A percentile compares a stretch with the other conserved stretches of the same genome.
phyloP scores from a whole-genome alignment of 2,113 vertebrate species.

The Vidua chalybeata region DNA sequence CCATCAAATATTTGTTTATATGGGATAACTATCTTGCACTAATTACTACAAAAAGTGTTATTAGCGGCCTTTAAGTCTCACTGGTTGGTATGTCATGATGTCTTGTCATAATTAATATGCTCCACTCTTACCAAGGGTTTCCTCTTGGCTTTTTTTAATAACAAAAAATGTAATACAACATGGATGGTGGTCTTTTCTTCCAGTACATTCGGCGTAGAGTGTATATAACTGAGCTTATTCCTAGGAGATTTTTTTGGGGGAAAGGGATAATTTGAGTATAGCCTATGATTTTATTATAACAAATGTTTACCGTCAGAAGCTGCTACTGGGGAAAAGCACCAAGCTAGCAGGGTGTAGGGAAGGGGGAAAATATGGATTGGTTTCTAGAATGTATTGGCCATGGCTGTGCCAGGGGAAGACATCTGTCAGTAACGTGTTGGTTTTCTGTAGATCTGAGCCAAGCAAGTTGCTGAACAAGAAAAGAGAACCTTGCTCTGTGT shows the following conservation, averaged over 20 bases:
- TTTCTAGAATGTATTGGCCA: neutral
- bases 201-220: neutral
- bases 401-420: neutral
- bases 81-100: conserved; percentile 22
- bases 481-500: neutral
- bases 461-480: neutral
- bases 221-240: neutral
- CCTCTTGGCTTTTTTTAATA: conserved; percentile 11
- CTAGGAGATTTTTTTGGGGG: neutral
- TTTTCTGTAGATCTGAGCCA: neutral
- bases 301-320: neutral
- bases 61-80: conserved; percentile 48
- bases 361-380: neutral
- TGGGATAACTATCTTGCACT: conserved; percentile 53
- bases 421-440: neutral
- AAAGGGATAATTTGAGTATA: neutral
- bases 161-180: neutral
- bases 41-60: conserved; percentile 57
- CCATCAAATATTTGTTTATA: conserved; percentile 46
- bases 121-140: conserved; percentile 27
- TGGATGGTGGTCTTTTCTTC: conserved; percentile 19
- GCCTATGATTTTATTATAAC: neutral
- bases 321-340: neutral
- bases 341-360: neutral
- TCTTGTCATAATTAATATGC: conserved; percentile 41